phyloP scores from a whole-genome alignment of 2,797 vertebrate genomes.

The Pitangus sulphuratus region DNA sequence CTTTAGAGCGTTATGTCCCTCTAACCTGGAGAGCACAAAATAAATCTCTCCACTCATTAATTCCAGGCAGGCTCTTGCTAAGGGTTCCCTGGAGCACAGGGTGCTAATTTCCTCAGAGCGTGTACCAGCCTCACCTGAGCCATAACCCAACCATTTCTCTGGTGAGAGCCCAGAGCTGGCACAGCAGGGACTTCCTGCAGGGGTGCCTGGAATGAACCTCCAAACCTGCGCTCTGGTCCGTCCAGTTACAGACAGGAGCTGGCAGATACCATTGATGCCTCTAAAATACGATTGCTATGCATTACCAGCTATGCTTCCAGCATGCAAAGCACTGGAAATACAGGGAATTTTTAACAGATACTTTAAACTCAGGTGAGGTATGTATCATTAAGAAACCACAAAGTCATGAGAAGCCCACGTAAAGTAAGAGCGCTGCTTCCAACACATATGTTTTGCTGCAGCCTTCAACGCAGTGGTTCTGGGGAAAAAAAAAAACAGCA shows the following conservation, averaged over 20 bases:
- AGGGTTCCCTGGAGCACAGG: neutral
- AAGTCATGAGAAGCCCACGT: neutral
- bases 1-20: neutral
- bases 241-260: neutral
- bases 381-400: neutral
- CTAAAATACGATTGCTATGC: neutral
- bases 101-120: neutral
- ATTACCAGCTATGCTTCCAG: neutral
- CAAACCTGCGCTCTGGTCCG: neutral
- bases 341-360: neutral
- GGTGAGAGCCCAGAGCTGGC: neutral
- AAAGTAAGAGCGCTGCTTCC: neutral
- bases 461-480: neutral
- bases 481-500: neutral
- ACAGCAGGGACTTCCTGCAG: neutral
- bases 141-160: accelerated
- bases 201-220: neutral
- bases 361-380: neutral
- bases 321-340: neutral
- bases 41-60: neutral
- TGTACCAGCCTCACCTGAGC: neutral
- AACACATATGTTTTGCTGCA: neutral
- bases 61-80: neutral
- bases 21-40: neutral
- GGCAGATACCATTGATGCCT: neutral